Conservation (phyloP, 2,888 invertebrate species). For the Drosophila kanekoi region DNA sequence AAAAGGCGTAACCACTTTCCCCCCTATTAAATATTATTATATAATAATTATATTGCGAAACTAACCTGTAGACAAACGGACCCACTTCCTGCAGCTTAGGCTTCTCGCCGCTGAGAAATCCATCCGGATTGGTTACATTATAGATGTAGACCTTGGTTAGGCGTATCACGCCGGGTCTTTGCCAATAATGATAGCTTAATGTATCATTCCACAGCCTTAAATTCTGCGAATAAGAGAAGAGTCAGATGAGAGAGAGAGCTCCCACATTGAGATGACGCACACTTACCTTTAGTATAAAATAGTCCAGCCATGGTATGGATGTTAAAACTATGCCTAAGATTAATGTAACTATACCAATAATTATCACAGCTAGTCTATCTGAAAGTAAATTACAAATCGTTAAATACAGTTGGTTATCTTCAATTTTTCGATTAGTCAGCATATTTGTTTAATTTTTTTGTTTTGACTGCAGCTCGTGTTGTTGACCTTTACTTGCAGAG, state of each 20-base stretch:
- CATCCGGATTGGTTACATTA: slow-evolving; percentile 94
- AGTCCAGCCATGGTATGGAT: slow-evolving; percentile 95
- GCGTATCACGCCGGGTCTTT: slow-evolving; percentile 92
- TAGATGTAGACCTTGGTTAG: slow-evolving; percentile 95
- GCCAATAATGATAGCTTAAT: slow-evolving; percentile 95
- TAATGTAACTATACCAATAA: slow-evolving; percentile 92
- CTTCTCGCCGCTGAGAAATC: slow-evolving; percentile 91
- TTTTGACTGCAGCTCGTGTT: not conserved
- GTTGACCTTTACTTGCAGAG: not conserved
- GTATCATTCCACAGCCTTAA: slow-evolving; percentile 93
- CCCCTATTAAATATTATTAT: slow-evolving; percentile 6
- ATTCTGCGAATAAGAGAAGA: slow-evolving; percentile 87
- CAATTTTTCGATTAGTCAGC: slow-evolving; percentile 5
- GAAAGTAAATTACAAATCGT: slow-evolving; percentile 84
- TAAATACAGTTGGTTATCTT: not conserved
- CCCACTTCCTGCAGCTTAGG: slow-evolving; percentile 93
- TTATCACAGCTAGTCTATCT: slow-evolving; percentile 93
- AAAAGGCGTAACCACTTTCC: slow-evolving; percentile 64
- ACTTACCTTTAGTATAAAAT: slow-evolving; percentile 92
- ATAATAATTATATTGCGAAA: not conserved
- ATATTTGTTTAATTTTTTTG: not conserved
- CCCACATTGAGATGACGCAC: fast-evolving
- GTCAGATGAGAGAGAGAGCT: not conserved
- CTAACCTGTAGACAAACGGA: slow-evolving; percentile 93
- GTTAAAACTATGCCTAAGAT: slow-evolving; percentile 92